phyloP scores from a whole-genome alignment of 2,797 vertebrate genomes.

The Alosa sapidissima region DNA sequence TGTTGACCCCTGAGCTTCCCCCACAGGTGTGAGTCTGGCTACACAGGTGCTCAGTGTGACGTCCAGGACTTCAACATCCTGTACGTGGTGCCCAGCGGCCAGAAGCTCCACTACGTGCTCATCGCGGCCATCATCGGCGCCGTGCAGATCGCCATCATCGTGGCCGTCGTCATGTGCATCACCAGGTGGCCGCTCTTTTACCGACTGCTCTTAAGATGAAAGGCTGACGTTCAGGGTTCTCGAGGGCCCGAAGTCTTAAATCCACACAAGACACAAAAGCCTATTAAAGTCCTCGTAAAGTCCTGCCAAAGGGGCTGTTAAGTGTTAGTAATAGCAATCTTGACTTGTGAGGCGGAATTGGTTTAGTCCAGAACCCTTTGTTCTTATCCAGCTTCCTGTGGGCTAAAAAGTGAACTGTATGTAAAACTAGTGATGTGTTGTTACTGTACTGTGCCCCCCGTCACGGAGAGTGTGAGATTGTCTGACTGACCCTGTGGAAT shows the following conservation, averaged over 20 bases:
- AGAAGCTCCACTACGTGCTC: constrained; percentile 97
- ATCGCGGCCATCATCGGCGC: constrained; percentile 98
- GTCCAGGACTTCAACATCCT: constrained; percentile 94
- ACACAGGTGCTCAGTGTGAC: constrained; percentile 92
- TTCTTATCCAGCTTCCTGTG: background rate
- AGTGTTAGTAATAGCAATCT: background rate
- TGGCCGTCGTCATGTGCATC: constrained; percentile 98
- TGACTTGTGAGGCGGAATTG: background rate
- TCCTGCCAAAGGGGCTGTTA: background rate
- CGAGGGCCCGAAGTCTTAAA: background rate
- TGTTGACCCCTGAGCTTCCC: background rate
- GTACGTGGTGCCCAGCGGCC: constrained; percentile 96
- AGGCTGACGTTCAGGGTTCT: background rate
- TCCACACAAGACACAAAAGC: background rate
- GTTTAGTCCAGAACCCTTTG: background rate
- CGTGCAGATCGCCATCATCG: constrained; percentile 96
- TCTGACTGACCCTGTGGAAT: constrained; percentile 1
- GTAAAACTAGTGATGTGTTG: background rate
- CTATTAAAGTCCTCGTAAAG: background rate
- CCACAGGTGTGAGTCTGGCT: constrained; percentile 88
- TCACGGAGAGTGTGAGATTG: background rate
- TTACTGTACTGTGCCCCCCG: background rate
- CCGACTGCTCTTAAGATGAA: background rate
- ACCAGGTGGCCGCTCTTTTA: constrained; percentile 80
- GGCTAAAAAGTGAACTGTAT: background rate